Evolutionary conservation across 2,888 invertebrate genomes (phyloP).

Genomic region (Melieria crassipennis): DNA sequence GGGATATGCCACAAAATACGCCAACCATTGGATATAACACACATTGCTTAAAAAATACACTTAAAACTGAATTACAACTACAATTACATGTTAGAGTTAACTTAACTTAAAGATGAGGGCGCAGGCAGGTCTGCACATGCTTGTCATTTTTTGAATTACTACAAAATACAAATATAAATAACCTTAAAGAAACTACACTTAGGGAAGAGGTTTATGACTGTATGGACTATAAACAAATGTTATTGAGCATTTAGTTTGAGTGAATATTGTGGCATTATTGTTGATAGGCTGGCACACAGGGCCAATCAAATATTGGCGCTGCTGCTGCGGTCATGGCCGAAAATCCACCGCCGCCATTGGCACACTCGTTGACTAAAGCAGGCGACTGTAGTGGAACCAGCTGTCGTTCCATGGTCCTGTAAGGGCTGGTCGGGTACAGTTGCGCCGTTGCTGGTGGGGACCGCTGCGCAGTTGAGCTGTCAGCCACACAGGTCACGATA

Average conservation of each 20-base stretch:
- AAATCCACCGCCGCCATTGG: constrained; percentile 13
- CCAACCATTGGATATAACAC: no score
- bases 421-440: constrained; percentile 33
- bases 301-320: constrained; percentile 29
- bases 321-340: constrained; percentile 5
- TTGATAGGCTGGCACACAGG: constrained; percentile 20
- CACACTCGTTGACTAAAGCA: constrained; percentile 40
- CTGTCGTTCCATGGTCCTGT: constrained; percentile 40
- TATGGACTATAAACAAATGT: no score
- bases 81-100: no score
- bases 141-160: no score
- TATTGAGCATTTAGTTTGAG: constrained; percentile 8
- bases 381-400: constrained; percentile 49
- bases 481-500: constrained; percentile 38
- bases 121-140: no score
- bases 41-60: no score
- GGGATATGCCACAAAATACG: no score
- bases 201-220: no score
- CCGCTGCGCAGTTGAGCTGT: constrained; percentile 35
- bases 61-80: no score
- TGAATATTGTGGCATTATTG: background rate
- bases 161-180: no score
- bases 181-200: no score
- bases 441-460: constrained; percentile 23
- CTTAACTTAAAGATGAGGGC: no score